phyloP scores from a whole-genome alignment of 2,888 invertebrate species.

The Gordius sp. region DNA sequence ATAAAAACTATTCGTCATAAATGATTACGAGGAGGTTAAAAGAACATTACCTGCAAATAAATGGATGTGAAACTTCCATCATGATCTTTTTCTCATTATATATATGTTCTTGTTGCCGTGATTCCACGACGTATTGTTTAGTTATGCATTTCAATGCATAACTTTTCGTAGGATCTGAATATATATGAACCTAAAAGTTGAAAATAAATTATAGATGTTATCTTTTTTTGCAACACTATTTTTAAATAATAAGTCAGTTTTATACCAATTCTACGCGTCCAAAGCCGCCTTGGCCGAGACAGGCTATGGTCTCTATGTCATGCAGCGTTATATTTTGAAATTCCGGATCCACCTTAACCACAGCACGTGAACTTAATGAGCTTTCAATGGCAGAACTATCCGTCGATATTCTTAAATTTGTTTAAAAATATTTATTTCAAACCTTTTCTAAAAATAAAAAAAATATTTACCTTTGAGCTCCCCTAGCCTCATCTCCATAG shows the following conservation, averaged over 20 bases:
- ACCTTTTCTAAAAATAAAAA: too few relatives aligned
- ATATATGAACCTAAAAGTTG: conserved; percentile 28
- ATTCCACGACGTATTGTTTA: conserved; percentile 60
- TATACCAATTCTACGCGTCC: conserved; percentile 43
- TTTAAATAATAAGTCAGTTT: background rate
- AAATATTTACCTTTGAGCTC: conserved; percentile 5
- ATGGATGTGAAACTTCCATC: conserved; percentile 30
- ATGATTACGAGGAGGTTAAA: background rate
- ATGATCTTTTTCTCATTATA: conserved; percentile 59
- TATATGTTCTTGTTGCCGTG: conserved; percentile 61
- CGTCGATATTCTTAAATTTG: background rate
- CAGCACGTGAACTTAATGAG: too few relatives aligned
- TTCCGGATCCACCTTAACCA: conserved; percentile 26
- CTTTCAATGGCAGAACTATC: background rate
- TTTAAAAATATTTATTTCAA: background rate
- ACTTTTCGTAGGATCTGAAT: conserved; percentile 32
- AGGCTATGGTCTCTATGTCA: conserved; percentile 52
- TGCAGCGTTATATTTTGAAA: conserved; percentile 43
- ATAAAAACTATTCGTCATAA: background rate
- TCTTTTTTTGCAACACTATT: background rate
- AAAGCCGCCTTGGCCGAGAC: conserved; percentile 70
- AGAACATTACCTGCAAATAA: conserved; percentile 7
- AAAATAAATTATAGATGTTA: background rate
- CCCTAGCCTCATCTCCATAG: conserved; percentile 39
- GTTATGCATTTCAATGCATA: conserved; percentile 65